phyloP scores from a whole-genome alignment of 2,888 invertebrate species.

The Drosophila mimica region DNA sequence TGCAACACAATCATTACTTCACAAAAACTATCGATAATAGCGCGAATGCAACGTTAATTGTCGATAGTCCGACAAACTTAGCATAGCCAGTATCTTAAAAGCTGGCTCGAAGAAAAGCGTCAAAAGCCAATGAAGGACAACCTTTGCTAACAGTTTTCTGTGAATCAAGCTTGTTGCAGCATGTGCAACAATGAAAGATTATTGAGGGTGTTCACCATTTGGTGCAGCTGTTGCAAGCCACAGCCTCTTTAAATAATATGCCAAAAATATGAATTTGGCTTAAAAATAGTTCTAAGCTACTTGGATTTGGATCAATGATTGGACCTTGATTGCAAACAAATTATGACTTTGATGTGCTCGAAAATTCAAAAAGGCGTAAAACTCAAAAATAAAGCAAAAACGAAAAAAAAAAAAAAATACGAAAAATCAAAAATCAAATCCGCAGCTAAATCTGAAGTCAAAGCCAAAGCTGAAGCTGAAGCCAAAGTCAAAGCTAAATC shows the following conservation, averaged over 20 bases:
- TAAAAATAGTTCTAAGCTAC: not conserved
- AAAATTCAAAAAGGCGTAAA: not conserved
- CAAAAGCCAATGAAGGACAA: too few species aligned
- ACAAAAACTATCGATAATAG: slow-evolving; percentile 2
- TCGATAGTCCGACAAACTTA: not conserved
- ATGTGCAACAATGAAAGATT: not conserved
- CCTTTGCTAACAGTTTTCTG: not conserved
- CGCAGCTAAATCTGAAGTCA: slow-evolving; percentile 4
- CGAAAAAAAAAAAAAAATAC: slow-evolving; percentile 1
- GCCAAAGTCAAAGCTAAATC: slow-evolving; percentile 12
- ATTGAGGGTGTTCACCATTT: not conserved
- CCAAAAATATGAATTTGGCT: too few species aligned
- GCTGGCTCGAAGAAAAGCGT: not conserved
- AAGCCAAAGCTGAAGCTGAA: slow-evolving; percentile 13
- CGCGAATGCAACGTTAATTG: not conserved
- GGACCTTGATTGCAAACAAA: slow-evolving; percentile 5
- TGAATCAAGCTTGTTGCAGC: not conserved
- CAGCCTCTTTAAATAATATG: not conserved
- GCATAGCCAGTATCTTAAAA: not conserved
- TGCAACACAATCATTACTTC: not conserved
- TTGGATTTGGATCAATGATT: slow-evolving; percentile 19
- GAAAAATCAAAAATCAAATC: slow-evolving; percentile 8
- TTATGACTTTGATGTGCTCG: not conserved
- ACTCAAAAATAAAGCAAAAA: not conserved
- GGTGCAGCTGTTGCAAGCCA: not conserved